Evolutionary conservation across 2,797 vertebrate genomes (phyloP).

Genomic region (Synanceia verrucosa): DNA sequence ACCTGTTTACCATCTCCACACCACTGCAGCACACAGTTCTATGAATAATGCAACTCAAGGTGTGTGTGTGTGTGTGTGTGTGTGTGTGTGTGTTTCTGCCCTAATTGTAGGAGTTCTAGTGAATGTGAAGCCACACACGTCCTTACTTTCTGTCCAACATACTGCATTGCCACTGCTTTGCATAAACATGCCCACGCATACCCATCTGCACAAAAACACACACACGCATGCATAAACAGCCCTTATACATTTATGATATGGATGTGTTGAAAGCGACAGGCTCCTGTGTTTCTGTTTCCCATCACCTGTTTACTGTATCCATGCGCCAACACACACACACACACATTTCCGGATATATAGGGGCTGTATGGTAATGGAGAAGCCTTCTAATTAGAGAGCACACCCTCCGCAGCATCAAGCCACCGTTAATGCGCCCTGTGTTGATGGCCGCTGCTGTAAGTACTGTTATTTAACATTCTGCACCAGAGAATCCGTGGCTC

Average conservation of each 20-base stretch:
- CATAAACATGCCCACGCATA: slow-evolving; percentile 65
- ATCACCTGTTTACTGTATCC: slow-evolving; percentile 3
- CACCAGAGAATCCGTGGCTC: slow-evolving; percentile 39
- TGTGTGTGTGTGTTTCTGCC: slow-evolving; percentile 33
- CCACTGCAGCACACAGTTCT: slow-evolving; percentile 30
- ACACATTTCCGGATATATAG: not conserved
- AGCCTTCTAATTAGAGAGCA: slow-evolving; percentile 64
- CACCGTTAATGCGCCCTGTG: slow-evolving; percentile 55
- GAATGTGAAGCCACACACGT: slow-evolving; percentile 26
- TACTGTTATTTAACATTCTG: slow-evolving; percentile 66
- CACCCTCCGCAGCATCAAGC: slow-evolving; percentile 43
- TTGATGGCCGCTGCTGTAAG: slow-evolving; percentile 35
- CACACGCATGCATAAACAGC: slow-evolving; percentile 44
- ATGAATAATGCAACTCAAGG: slow-evolving; percentile 61
- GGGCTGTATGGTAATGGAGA: slow-evolving; percentile 41
- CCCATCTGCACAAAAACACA: slow-evolving; percentile 40
- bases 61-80: slow-evolving; percentile 28
- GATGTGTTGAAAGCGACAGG: slow-evolving; percentile 28
- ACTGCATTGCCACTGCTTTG: slow-evolving; percentile 31
- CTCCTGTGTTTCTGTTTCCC: slow-evolving; percentile 13
- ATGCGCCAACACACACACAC: not conserved
- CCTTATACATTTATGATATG: slow-evolving; percentile 40
- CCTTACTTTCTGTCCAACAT: slow-evolving; percentile 24
- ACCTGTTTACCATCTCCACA: slow-evolving; percentile 50
- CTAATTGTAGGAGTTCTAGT: slow-evolving; percentile 58